Conservation (phyloP, 2,113 vertebrate species). For the Sigmodon hispidus region DNA sequence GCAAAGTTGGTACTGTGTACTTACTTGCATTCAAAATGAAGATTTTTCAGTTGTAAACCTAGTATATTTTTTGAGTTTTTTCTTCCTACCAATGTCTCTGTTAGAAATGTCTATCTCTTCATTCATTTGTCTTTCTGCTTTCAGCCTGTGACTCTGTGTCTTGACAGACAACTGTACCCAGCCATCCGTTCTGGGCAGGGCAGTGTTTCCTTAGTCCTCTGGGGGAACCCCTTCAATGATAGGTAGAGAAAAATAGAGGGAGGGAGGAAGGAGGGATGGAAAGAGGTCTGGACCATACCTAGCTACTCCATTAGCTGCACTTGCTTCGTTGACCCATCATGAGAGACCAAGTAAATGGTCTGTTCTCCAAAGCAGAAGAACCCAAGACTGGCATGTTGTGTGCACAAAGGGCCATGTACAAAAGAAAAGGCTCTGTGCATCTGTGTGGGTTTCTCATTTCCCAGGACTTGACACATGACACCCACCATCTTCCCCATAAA, state of each 20-base stretch:
- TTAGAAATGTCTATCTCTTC: constrained; percentile 18
- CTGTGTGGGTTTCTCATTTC: background rate
- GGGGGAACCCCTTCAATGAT: background rate
- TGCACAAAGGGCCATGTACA: background rate
- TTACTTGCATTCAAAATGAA: constrained; percentile 39
- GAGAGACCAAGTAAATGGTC: background rate
- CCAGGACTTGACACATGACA: background rate
- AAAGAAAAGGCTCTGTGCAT: background rate
- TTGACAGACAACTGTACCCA: background rate
- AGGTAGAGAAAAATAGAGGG: background rate
- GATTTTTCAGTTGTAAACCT: background rate
- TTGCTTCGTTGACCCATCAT: background rate
- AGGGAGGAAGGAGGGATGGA: background rate
- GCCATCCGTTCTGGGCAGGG: background rate
- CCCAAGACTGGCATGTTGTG: background rate
- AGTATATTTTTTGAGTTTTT: background rate
- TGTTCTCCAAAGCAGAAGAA: background rate
- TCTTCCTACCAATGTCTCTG: background rate
- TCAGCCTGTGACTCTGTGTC: background rate
- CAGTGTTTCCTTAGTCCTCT: background rate
- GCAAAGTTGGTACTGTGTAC: background rate
- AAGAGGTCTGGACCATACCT: background rate
- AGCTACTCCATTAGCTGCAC: background rate
- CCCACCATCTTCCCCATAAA: background rate
- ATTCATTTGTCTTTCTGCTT: background rate